Evolutionary conservation across 1,140 invertebrate genomes (phyloP).

Genomic region (Drosophila repleta): DNA sequence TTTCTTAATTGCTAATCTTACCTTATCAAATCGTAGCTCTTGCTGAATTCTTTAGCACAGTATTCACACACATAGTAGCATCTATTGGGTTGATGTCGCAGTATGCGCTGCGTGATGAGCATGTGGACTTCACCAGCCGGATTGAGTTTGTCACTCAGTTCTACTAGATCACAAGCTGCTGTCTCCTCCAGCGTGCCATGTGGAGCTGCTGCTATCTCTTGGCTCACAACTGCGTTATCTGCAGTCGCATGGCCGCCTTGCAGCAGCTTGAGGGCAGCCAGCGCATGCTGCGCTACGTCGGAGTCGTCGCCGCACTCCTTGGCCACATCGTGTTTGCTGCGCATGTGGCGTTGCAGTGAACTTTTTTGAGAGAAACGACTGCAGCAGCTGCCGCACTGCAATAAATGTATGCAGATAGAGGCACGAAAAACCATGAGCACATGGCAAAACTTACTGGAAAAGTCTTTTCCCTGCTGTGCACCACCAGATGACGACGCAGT

Average conservation of each 20-base stretch:
- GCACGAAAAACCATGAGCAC: background rate
- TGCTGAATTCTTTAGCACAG: slow-evolving; percentile 54
- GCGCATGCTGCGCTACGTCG: slow-evolving; percentile 26
- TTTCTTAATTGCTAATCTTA: slow-evolving; percentile 15
- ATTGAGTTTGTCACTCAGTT: slow-evolving; percentile 14
- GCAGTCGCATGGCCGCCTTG: slow-evolving; percentile 17
- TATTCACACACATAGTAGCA: slow-evolving; percentile 54
- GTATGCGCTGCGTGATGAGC: slow-evolving; percentile 13
- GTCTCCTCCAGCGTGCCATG: slow-evolving; percentile 17
- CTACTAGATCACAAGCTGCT: slow-evolving; percentile 14
- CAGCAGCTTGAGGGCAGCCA: slow-evolving; percentile 29
- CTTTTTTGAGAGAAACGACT: slow-evolving; percentile 33
- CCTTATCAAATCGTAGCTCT: slow-evolving; percentile 49
- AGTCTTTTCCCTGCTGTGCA: slow-evolving; percentile 31
- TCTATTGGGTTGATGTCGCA: background rate
- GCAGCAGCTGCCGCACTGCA: slow-evolving; percentile 29
- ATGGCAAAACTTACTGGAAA: slow-evolving; percentile 29
- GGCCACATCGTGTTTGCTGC: slow-evolving; percentile 1
- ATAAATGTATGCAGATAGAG: background rate
- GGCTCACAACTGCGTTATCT: background rate
- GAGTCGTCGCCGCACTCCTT: slow-evolving; percentile 1
- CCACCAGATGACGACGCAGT: slow-evolving; percentile 31
- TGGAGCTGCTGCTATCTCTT: background rate
- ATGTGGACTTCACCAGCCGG: background rate
- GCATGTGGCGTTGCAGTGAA: slow-evolving; percentile 36